These are phyloP conservation scores for Tauraco hartlaubi DNA, from an alignment of 2,797 vertebrate species.

Conservation along the genomic window DNA sequence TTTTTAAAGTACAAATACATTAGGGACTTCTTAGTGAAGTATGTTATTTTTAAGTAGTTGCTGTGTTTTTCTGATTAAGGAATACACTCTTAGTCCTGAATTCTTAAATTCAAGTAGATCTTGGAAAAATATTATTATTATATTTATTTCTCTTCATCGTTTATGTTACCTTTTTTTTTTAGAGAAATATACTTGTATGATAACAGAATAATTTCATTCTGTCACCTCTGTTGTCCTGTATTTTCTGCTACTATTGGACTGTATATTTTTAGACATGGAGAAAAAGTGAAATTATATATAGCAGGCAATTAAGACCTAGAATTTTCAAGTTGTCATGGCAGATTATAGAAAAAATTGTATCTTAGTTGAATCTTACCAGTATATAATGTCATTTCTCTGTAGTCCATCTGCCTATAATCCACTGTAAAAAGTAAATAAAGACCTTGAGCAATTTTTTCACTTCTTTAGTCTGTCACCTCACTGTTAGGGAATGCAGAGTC, in stretches of 20 bases:
- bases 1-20: not conserved
- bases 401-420: not conserved
- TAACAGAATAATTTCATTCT: not conserved
- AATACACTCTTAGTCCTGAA: not conserved
- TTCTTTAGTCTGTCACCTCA: not conserved
- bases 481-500: not conserved
- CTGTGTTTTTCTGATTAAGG: not conserved
- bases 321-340: conserved; percentile 27
- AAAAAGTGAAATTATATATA: conserved; percentile 16
- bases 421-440: conserved; percentile 16
- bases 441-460: not conserved
- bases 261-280: not conserved
- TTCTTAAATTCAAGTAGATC: not conserved
- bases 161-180: not conserved
- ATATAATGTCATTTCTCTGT: conserved; percentile 9
- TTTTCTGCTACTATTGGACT: not conserved
- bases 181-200: not conserved
- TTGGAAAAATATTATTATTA: not conserved
- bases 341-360: conserved; percentile 16
- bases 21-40: not conserved
- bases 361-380: not conserved
- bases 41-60: not conserved
- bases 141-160: not conserved
- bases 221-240: not conserved
- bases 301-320: conserved; percentile 39